Conservation (phyloP, 2,113 vertebrate species). For the Nothoprocta perdicaria region DNA sequence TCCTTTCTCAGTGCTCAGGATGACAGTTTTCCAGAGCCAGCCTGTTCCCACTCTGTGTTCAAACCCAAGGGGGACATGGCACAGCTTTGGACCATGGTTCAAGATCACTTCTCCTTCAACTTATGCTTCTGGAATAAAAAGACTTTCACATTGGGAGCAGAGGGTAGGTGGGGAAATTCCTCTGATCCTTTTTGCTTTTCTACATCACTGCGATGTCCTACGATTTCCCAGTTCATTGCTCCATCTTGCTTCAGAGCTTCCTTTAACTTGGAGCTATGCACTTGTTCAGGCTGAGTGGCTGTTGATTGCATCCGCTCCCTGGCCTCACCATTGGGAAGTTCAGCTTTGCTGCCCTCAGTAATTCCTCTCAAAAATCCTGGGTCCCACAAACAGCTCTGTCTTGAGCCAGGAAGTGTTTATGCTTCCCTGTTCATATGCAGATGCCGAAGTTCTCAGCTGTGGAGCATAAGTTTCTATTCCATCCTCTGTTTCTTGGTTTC, state of each 20-base stretch:
- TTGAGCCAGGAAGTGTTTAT: rapidly evolving
- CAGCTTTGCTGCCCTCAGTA: not conserved
- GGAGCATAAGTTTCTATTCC: not conserved
- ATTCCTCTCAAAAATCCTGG: not conserved
- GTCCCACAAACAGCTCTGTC: not conserved
- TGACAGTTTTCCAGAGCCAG: not conserved
- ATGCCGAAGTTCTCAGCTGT: conserved; percentile 4
- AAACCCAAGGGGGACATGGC: not conserved
- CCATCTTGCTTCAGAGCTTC: not conserved
- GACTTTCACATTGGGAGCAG: not conserved
- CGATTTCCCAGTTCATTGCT: not conserved
- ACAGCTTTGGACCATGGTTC: not conserved
- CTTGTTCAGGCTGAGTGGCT: not conserved
- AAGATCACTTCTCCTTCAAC: not conserved
- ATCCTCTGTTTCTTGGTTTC: not conserved
- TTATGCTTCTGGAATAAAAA: not conserved
- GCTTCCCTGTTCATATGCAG: not conserved
- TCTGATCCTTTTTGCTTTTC: not conserved
- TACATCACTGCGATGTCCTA: not conserved
- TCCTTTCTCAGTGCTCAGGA: not conserved
- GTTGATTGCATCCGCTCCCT: not conserved
- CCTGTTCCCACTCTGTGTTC: not conserved
- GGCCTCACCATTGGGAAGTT: not conserved
- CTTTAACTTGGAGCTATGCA: not conserved
- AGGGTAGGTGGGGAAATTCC: not conserved